Conservation (phyloP, 2,888 invertebrate species). For the Saturnia pavonia region DNA sequence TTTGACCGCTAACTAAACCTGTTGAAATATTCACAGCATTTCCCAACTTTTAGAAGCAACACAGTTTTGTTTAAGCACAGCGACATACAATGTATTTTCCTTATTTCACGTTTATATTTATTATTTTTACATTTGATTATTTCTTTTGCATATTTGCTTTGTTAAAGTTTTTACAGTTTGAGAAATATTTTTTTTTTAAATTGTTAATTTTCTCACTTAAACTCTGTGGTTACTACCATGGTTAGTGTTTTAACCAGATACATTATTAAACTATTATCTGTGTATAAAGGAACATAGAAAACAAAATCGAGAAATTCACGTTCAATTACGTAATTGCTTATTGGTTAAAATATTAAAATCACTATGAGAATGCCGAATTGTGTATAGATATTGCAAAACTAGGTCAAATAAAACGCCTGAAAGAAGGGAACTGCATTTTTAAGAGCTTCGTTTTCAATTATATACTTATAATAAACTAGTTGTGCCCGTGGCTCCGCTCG, state of each 20-base stretch:
- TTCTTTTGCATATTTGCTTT: slow-evolving; percentile 1
- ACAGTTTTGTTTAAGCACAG: not conserved
- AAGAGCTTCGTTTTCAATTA: not conserved
- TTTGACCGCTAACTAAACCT: not conserved
- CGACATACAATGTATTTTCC: not conserved
- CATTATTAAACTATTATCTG: not conserved
- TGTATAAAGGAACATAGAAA: not conserved
- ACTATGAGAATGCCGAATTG: not conserved
- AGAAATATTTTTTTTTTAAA: not conserved
- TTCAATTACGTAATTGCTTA: too few species aligned
- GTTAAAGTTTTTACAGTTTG: not conserved
- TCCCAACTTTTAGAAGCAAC: not conserved
- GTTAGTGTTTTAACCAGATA: not conserved
- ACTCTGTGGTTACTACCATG: not conserved
- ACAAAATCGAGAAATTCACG: not conserved
- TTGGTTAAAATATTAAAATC: not conserved
- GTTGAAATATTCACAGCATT: not conserved
- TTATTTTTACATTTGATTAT: too few species aligned
- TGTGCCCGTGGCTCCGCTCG: too few species aligned
- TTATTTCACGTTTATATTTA: not conserved
- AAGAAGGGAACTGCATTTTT: not conserved
- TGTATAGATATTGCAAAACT: not conserved
- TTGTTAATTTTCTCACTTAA: not conserved
- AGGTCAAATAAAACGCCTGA: not conserved
- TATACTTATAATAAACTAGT: not conserved